Base-by-base conservation (phyloP, 2,113 vertebrate species). In the Perognathus longimembris region DNA sequence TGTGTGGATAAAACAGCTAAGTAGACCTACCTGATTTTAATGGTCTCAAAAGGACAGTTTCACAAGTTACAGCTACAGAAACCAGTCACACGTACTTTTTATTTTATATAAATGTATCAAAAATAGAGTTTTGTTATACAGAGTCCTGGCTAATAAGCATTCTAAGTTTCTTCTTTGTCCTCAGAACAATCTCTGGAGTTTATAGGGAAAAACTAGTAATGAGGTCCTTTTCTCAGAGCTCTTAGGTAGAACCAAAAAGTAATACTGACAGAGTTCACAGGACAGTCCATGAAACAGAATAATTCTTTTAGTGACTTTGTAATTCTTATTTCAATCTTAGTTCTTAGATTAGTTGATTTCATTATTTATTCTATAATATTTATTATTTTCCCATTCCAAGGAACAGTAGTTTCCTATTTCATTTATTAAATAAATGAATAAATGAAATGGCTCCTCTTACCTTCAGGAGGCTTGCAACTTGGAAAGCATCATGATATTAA, bases 191-290 rank as follows among this genome's bases (percentile, higher is more conserved):
- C n/a, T 81, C 69, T 57, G n/a, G 70, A 34, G 59, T 82, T 93
- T 67, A 38, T 15, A 89, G 40, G 82, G 42, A 81, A 88, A 89
- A 78, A 18, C 85, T 69, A 90, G 34, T 74, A 32, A n/a, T 92
- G 40, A 32, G 12, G 73, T 85, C 40, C 61, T 90, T 34, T 76
- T 92, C 30, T 40, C 40, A 78, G 54, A 85, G 70, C 24, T 88
- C 78, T 88, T 73, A 24, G 18, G 30, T 76, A 45, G 63, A 95
- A 61, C 70, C 64, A 73, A 73, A 92, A 61, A 80, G 71, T 78
- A 92, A 79, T 40, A 64, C 0, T 78, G 30, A 77, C 40, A 86
- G 81, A 89, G 6, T 22, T 59, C 21, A 71, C 5, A 59, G 7
- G 14, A 71, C 18, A 87, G 17, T 36, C 63, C 54, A 45, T 15